These are phyloP conservation scores for Pararge aegeria DNA, from an alignment of 1,140 invertebrate species.

Conservation along the genomic window DNA sequence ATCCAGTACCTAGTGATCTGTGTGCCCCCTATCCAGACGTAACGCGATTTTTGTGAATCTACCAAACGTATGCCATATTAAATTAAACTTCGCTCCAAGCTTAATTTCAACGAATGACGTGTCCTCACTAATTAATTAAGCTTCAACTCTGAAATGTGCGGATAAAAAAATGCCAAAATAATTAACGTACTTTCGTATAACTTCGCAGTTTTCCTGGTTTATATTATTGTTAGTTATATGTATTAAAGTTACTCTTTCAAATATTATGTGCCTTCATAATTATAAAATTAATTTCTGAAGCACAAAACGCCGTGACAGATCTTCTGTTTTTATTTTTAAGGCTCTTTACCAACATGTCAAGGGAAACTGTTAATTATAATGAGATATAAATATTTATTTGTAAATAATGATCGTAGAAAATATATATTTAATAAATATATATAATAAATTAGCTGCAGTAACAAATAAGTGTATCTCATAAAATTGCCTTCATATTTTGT, in stretches of 20 bases:
- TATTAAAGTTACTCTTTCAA: neutral
- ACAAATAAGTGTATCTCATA: no score
- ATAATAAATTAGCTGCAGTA: no score
- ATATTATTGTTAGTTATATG: neutral
- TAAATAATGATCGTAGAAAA: no score
- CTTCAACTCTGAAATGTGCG: slow-evolving; percentile 35
- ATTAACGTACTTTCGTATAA: slow-evolving; percentile 23
- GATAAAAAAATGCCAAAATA: slow-evolving; percentile 22
- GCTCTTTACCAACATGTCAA: no score
- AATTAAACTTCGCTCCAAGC: slow-evolving; percentile 52
- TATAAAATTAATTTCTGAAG: neutral
- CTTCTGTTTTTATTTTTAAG: no score
- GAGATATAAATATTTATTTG: no score
- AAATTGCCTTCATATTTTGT: no score
- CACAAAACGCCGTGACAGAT: no score
- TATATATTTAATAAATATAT: no score
- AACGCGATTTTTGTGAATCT: slow-evolving; percentile 63
- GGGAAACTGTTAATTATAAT: no score
- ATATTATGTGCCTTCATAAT: neutral
- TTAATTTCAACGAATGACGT: slow-evolving; percentile 46
- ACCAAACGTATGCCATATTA: slow-evolving; percentile 60
- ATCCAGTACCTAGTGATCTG: neutral
- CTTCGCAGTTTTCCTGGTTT: neutral
- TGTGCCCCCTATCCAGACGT: slow-evolving; percentile 27
- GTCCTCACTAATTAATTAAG: slow-evolving; percentile 56